Evolutionary conservation across 2,113 vertebrate species (phyloP), one percentile per base, ranked within the genome.

Genomic region (Pelmatolapia mariae): DNA sequence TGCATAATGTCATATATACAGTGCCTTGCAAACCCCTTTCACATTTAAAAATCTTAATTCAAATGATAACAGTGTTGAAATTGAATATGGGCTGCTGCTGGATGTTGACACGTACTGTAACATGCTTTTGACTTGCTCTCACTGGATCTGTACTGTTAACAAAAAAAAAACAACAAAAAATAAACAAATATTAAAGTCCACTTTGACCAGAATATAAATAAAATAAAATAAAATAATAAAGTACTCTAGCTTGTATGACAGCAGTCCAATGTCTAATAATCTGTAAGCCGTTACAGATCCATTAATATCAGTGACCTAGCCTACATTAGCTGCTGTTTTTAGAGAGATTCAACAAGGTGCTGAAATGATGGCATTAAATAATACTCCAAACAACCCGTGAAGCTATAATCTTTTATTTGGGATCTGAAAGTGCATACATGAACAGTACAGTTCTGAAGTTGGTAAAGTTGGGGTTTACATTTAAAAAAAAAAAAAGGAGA

Each of bases 371-470:
- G 81, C 29, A 78, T 56, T 2, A 85, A 92, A 87, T 47, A 45
- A 88, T 10, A 89, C 54, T 78, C 53, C 45, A 1, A 89, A 54
- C 53, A 50, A 61, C 16, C 76, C 2, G 26, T 86, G 76, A 24
- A 84, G 81, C 19, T 56, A 83, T 89, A 82, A 53, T 89, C 43
- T 93, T 95, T 94, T 95, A 94, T 95, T 95, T 86, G 47, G 89
- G 84, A 87, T 92, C 22, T 91, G 53, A 94, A 94, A 92, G 94
- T 94, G 91, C 90, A 89, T 88, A 94, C 91, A 91, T 66, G 56
- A 93, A 94, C 89, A 93, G 52, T 87, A 76, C 71, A 88, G 86
- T 82, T 84, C 85, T 89, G 80, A 90, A 92, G 88, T 80, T 73
- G 84, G 76, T 84, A 87, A 92, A 89, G 38, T 92, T 79, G 79